phyloP scores from a whole-genome alignment of 2,797 vertebrate species.

The Prionace glauca region DNA sequence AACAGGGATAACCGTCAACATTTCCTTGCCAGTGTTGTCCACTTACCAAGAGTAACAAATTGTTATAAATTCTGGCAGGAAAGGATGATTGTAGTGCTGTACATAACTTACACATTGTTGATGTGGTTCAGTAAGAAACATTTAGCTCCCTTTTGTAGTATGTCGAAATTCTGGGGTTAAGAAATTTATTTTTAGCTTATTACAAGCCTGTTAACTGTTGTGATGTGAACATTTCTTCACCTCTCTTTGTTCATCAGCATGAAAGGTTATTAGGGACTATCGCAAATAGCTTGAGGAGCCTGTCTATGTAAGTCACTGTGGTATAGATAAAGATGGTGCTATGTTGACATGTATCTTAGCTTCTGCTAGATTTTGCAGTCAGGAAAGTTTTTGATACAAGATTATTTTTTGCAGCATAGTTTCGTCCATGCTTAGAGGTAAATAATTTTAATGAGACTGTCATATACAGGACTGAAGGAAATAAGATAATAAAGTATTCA shows the following conservation, averaged over 20 bases:
- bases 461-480: background rate
- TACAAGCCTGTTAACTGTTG: background rate
- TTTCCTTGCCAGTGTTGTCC: background rate
- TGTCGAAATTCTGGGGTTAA: background rate
- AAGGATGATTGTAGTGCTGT: background rate
- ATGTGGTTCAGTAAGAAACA: background rate
- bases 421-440: background rate
- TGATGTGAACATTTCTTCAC: background rate
- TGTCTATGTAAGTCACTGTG: background rate
- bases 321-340: constrained; percentile 4
- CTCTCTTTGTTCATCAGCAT: background rate
- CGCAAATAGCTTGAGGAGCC: constrained; percentile 14
- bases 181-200: background rate
- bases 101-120: background rate
- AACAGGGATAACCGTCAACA: background rate
- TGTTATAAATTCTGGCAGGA: background rate
- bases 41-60: background rate
- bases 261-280: constrained; percentile 2
- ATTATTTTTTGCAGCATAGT: background rate
- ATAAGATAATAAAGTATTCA: too few relatives aligned
- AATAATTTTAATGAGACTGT: background rate
- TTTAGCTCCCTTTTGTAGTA: background rate
- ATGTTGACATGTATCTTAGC: background rate
- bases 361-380: background rate
- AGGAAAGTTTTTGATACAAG: background rate